Percentiles rank a stretch among this genome's conserved stretches.
These are phyloP conservation scores for Neomorphus geoffroyi DNA, from an alignment of 2,797 vertebrate genomes.

Conservation along the genomic window DNA sequence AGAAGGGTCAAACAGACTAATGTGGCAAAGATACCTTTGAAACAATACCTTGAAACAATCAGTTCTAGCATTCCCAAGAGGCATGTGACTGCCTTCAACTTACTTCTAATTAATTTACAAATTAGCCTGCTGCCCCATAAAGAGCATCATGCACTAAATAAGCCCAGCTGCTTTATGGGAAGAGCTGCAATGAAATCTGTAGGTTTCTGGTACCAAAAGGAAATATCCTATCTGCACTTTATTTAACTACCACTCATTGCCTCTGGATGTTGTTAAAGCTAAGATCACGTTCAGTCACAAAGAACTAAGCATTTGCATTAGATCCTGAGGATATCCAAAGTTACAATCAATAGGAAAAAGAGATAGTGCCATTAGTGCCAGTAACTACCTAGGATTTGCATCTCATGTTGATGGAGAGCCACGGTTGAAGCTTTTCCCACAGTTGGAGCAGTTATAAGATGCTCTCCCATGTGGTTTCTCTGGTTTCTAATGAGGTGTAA, in stretches of 20 bases:
- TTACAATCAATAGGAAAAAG: slow-evolving; percentile 8
- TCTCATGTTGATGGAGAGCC: background rate
- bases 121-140: slow-evolving; percentile 33
- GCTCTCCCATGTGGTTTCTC: background rate
- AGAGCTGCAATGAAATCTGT: background rate
- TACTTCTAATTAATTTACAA: slow-evolving; percentile 53
- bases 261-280: background rate
- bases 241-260: background rate
- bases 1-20: background rate
- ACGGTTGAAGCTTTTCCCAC: background rate
- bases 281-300: background rate
- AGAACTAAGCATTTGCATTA: background rate
- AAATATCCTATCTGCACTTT: background rate
- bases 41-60: slow-evolving; percentile 22
- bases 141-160: slow-evolving; percentile 37
- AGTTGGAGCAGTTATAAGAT: background rate
- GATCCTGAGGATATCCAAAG: background rate
- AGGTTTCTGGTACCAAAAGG: background rate
- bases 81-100: background rate
- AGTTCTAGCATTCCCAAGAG: background rate
- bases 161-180: slow-evolving; percentile 26
- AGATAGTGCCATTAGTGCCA: background rate
- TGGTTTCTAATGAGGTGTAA: slow-evolving; percentile 15
- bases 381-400: slow-evolving; percentile 19
- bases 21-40: background rate